Conservation (phyloP, 2,113 vertebrate species). For the Sigmodon hispidus region DNA sequence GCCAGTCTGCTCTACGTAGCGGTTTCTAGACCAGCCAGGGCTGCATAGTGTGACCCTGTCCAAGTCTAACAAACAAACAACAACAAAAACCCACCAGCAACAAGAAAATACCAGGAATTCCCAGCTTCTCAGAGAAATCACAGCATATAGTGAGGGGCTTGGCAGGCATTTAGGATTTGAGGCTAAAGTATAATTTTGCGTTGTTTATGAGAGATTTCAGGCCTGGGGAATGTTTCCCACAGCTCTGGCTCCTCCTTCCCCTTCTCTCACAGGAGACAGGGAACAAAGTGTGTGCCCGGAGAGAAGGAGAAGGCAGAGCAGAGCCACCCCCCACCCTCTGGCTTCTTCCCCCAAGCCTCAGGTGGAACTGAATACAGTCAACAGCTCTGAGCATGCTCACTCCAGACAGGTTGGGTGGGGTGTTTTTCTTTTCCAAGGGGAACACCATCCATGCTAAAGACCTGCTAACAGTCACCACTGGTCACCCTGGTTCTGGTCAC, state of each 20-base stretch:
- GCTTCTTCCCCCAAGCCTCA: background rate
- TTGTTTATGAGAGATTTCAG: background rate
- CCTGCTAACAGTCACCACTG: background rate
- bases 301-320: background rate
- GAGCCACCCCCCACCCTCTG: accelerated
- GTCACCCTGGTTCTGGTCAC: background rate
- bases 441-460: background rate
- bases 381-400: background rate
- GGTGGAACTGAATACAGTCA: background rate
- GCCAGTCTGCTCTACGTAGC: background rate
- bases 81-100: no score
- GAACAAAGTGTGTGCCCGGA: background rate
- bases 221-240: background rate
- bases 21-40: background rate
- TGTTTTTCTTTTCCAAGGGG: background rate
- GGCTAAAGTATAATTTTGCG: background rate
- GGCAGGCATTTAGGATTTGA: background rate
- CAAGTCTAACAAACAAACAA: background rate
- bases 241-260: background rate
- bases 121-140: background rate
- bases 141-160: background rate
- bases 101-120: background rate
- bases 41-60: background rate
- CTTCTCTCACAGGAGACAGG: background rate
- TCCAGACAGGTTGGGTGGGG: background rate